Conservation (phyloP, 2,888 invertebrate species). For the Horisme vitalbata region DNA sequence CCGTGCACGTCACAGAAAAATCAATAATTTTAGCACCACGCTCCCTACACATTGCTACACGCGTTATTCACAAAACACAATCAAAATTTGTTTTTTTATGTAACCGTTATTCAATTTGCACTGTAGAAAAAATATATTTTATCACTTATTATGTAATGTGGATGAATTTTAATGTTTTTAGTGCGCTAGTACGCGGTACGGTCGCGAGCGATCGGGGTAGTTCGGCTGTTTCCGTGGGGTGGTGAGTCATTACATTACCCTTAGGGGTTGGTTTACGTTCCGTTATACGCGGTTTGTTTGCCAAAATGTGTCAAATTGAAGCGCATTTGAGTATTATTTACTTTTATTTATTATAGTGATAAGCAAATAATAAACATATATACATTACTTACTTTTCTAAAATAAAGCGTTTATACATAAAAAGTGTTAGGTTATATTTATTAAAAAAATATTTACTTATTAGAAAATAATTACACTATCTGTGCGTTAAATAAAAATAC, state of each 20-base stretch:
- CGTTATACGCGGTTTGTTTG: conserved; percentile 47
- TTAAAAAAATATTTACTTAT: no score
- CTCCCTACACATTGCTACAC: conserved; percentile 41
- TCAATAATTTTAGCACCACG: conserved; percentile 56
- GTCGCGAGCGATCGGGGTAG: conserved; percentile 51
- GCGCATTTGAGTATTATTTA: background rate
- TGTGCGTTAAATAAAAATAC: no score
- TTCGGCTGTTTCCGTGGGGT: conserved; percentile 53
- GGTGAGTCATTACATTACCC: conserved; percentile 68
- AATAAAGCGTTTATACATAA: no score
- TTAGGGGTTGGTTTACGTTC: conserved; percentile 69
- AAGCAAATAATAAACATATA: no score
- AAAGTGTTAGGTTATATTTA: no score
- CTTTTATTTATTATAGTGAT: background rate
- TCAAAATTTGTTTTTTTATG: conserved; percentile 29
- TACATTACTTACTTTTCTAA: no score
- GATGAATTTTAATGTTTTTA: conserved; percentile 64
- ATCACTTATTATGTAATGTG: conserved; percentile 70
- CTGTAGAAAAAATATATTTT: conserved; percentile 43
- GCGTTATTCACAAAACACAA: conserved; percentile 27
- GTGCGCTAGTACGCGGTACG: conserved; percentile 52
- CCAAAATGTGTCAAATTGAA: background rate
- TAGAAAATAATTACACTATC: no score
- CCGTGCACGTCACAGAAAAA: conserved; percentile 69
- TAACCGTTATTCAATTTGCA: conserved; percentile 31